phyloP scores from a whole-genome alignment of 2,113 vertebrate species.

The Menidia beryllina region DNA sequence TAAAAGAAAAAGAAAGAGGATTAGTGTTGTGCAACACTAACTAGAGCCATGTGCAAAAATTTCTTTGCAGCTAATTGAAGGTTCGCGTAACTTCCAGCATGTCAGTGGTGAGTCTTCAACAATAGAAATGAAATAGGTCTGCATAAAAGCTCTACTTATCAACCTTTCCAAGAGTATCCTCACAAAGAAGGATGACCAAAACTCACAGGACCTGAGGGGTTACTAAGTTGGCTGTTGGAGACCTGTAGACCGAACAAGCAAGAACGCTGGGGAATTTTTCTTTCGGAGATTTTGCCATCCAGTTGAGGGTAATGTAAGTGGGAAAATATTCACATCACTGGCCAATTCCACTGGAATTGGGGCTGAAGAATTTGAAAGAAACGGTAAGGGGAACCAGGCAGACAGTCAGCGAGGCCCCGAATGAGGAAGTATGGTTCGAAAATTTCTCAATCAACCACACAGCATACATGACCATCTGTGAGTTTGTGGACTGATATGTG shows the following conservation, averaged over 20 bases:
- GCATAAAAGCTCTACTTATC: constrained; percentile 52
- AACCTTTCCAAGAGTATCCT: constrained; percentile 41
- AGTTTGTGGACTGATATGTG: constrained; percentile 41
- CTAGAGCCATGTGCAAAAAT: constrained; percentile 22
- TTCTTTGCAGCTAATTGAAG: constrained; percentile 38
- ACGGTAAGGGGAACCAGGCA: constrained; percentile 43
- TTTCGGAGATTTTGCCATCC: too few relatives aligned
- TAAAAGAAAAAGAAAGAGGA: constrained; percentile 34
- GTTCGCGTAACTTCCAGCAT: constrained; percentile 42
- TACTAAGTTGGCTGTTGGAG: constrained; percentile 18
- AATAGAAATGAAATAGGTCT: constrained; percentile 44
- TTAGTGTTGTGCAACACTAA: constrained; percentile 27
- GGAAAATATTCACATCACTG: constrained; percentile 5
- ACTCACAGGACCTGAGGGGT: constrained; percentile 45
- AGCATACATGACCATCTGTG: constrained; percentile 39
- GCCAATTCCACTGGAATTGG: constrained; percentile 9
- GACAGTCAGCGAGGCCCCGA: constrained; percentile 51
- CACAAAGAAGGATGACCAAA: constrained; percentile 28
- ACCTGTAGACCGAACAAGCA: constrained; percentile 6
- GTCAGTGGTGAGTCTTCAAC: constrained; percentile 54
- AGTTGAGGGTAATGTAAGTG: not conserved
- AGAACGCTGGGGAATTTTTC: constrained; percentile 10
- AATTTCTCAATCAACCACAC: constrained; percentile 72
- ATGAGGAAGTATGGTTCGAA: constrained; percentile 62
- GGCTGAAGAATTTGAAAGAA: constrained; percentile 46